phyloP scores from a whole-genome alignment of 2,797 vertebrate species.

The Florisuga fusca region DNA sequence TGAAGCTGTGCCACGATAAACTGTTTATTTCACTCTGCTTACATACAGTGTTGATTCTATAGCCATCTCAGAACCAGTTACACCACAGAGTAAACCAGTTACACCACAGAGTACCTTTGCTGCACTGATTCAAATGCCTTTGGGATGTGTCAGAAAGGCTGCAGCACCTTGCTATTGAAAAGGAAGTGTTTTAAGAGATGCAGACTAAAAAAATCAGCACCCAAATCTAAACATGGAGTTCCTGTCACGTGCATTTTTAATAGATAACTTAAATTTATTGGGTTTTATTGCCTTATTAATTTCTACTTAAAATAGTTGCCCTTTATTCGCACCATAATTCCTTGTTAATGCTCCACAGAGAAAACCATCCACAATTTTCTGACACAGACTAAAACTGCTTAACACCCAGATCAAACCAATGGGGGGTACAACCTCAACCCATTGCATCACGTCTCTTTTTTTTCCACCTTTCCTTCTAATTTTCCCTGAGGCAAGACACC shows the following conservation, averaged over 20 bases:
- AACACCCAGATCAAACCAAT: background rate
- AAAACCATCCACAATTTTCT: background rate
- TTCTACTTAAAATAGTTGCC: background rate
- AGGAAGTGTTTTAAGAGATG: background rate
- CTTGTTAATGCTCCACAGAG: background rate
- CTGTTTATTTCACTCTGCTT: background rate
- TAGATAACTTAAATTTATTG: background rate
- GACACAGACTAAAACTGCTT: background rate
- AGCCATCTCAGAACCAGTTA: background rate
- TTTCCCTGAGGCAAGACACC: slow-evolving; percentile 5
- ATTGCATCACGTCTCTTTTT: background rate
- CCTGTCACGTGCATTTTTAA: background rate
- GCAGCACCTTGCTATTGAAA: background rate
- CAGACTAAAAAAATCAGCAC: background rate
- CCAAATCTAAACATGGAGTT: background rate
- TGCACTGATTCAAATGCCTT: background rate
- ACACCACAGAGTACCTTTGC: background rate
- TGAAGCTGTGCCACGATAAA: background rate
- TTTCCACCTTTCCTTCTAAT: background rate
- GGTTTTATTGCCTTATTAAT: background rate
- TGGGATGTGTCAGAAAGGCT: background rate
- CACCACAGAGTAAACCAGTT: background rate
- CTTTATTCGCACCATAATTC: background rate
- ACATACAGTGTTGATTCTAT: background rate
- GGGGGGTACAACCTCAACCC: background rate